Conservation (phyloP, 2,113 vertebrate genomes). For the Mobula hypostoma region DNA sequence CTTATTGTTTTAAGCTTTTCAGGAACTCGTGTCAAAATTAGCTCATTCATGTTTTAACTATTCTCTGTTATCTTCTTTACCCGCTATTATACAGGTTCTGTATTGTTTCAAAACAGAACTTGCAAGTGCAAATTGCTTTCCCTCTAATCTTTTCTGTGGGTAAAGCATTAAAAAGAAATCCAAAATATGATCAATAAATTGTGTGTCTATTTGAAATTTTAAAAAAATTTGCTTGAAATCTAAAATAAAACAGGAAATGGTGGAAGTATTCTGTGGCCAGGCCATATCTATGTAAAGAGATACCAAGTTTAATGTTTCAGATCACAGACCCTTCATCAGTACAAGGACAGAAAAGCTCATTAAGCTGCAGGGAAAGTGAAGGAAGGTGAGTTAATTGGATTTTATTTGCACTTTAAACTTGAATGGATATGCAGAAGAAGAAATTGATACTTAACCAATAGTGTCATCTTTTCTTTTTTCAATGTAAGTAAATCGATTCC, state of each 20-base stretch:
- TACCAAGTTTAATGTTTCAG: too few species aligned
- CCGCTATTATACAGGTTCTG: not conserved
- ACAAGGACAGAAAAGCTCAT: too few species aligned
- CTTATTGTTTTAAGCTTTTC: not conserved
- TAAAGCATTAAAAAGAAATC: not conserved
- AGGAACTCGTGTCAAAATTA: not conserved
- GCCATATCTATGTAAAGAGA: too few species aligned
- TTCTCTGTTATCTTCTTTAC: not conserved
- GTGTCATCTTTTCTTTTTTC: not conserved
- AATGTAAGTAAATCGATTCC: too few species aligned
- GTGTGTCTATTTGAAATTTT: not conserved
- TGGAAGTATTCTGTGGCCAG: too few species aligned
- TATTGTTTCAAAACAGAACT: not conserved
- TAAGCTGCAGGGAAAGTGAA: too few species aligned
- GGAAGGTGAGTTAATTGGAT: not conserved
- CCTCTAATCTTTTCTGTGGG: not conserved
- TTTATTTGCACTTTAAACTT: not conserved
- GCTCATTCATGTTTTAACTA: not conserved
- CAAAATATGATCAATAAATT: not conserved
- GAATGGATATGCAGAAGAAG: not conserved
- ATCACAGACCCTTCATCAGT: too few species aligned
- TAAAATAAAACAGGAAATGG: too few species aligned
- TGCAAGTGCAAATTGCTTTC: not conserved
- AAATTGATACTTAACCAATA: slow-evolving; percentile 10
- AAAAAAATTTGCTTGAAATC: too few species aligned